Evolutionary conservation across 2,797 vertebrate genomes (phyloP).

Genomic region (Pygocentrus nattereri): DNA sequence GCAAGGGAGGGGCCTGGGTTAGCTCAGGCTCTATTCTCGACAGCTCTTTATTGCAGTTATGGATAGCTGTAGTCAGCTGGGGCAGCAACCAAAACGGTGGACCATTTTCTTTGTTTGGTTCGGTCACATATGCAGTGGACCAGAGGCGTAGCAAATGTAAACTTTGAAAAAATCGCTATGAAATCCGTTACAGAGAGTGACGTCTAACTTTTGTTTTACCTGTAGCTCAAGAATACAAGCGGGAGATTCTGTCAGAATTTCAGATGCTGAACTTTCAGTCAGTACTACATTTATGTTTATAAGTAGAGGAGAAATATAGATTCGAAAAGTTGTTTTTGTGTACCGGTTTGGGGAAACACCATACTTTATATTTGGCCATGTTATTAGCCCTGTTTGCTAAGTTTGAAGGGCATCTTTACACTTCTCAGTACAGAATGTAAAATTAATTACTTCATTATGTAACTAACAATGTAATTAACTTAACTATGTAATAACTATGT

Average conservation of each 20-base stretch:
- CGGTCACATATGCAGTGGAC: background rate
- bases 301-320: background rate
- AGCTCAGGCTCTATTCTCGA: conserved; percentile 72
- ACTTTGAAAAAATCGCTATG: background rate
- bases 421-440: background rate
- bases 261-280: background rate
- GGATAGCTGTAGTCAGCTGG: conserved; percentile 42
- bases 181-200: background rate
- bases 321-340: background rate
- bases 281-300: background rate
- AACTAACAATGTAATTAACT: background rate
- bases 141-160: background rate
- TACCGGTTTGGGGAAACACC: background rate
- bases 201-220: background rate
- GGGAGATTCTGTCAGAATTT: background rate
- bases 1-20: conserved; percentile 68
- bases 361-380: background rate
- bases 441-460: background rate
- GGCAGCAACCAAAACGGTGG: background rate
- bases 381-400: background rate
- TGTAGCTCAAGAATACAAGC: background rate
- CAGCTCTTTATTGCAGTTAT: conserved; percentile 73
- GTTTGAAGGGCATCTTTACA: background rate
- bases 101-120: conserved; percentile 1
- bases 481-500: background rate